phyloP scores from a whole-genome alignment of 1,140 invertebrate genomes.

The Drosophila dunni region DNA sequence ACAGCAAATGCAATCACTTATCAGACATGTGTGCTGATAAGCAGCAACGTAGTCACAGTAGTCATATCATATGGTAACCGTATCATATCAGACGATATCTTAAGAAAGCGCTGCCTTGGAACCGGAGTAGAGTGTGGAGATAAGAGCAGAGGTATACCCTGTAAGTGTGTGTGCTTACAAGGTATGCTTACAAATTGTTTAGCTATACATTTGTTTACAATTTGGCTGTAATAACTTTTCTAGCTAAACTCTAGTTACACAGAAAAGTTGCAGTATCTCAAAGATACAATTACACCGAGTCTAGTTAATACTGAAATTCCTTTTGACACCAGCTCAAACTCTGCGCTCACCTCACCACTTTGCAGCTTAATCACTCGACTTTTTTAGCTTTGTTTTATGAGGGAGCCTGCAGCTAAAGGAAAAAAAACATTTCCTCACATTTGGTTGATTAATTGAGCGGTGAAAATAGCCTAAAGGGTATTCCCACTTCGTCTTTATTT shows the following conservation, averaged over 20 bases:
- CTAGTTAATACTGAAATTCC: neutral
- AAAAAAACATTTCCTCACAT: neutral
- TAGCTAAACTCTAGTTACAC: too few species aligned
- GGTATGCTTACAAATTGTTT: too few species aligned
- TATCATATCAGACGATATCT: constrained; percentile 6
- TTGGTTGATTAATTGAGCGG: neutral
- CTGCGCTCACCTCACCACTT: neutral
- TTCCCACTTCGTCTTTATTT: neutral
- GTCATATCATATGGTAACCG: constrained; percentile 19
- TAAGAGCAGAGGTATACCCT: too few species aligned
- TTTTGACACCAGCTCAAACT: neutral
- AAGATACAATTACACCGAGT: too few species aligned
- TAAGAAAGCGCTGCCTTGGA: constrained; percentile 42
- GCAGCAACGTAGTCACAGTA: neutral
- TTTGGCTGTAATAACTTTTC: too few species aligned
- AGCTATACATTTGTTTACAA: too few species aligned
- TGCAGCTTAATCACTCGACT: neutral
- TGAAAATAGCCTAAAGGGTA: constrained; percentile 6
- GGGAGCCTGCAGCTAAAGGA: neutral
- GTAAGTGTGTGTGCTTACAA: too few species aligned
- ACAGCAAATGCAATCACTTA: constrained; percentile 23
- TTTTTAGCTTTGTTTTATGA: neutral
- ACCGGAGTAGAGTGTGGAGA: neutral
- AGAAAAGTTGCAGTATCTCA: too few species aligned
- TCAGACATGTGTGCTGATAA: constrained; percentile 32